These are phyloP conservation scores for Chionoecetes opilio DNA, from an alignment of 1,140 invertebrate species.

Conservation along the genomic window DNA sequence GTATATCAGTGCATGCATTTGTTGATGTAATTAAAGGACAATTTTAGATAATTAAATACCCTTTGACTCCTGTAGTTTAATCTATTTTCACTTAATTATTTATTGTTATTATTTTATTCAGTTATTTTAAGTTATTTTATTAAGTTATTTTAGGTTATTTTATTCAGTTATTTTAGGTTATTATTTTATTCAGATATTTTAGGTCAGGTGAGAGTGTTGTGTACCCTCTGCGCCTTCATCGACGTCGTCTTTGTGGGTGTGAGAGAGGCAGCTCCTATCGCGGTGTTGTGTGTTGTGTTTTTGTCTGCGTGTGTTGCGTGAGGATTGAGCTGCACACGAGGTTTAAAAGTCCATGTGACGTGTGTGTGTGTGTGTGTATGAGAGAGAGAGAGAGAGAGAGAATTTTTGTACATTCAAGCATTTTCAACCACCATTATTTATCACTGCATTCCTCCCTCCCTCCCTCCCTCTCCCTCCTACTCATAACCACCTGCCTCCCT, in stretches of 20 bases:
- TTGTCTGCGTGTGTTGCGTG: not conserved
- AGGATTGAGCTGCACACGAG: not conserved
- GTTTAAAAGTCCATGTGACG: not conserved
- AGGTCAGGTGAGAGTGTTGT: too few species aligned
- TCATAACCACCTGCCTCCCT: not conserved
- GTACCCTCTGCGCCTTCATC: not conserved
- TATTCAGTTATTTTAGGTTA: not conserved
- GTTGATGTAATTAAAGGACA: too few species aligned
- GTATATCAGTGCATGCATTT: too few species aligned
- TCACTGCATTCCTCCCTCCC: not conserved
- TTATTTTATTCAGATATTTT: not conserved
- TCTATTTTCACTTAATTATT: too few species aligned
- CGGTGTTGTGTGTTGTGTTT: too few species aligned
- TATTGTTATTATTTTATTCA: conserved; percentile 1
- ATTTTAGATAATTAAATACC: too few species aligned
- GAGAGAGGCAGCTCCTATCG: too few species aligned
- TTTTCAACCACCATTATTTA: not conserved
- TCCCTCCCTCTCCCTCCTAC: not conserved
- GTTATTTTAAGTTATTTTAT: too few species aligned
- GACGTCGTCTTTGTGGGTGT: not conserved
- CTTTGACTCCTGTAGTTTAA: too few species aligned
- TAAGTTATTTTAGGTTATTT: too few species aligned
- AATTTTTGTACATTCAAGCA: not conserved
- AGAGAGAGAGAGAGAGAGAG: conserved; percentile 61
- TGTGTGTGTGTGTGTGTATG: conserved; percentile 46